Percentiles rank a stretch among this genome's conserved stretches.
These are phyloP conservation scores for Phoxinus phoxinus DNA, from an alignment of 2,113 vertebrate genomes.

Conservation along the genomic window DNA sequence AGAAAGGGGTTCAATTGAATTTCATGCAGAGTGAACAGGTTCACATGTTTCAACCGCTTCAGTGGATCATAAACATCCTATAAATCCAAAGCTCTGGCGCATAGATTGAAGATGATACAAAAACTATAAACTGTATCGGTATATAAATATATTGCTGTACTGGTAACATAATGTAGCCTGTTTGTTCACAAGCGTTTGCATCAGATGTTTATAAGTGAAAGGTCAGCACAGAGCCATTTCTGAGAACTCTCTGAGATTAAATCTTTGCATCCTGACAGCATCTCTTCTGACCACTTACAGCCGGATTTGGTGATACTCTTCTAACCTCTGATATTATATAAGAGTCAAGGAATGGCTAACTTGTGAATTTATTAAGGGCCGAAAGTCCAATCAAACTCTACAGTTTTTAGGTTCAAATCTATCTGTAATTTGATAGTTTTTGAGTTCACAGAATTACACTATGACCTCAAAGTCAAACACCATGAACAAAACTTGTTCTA, in stretches of 20 bases:
- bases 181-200: constrained; percentile 10
- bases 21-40: constrained; percentile 18
- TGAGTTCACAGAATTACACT: not conserved
- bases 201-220: not conserved
- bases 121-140: not conserved
- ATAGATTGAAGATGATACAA: not conserved
- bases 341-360: constrained; percentile 13
- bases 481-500: too few relatives aligned
- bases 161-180: not conserved
- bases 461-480: not conserved
- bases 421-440: not conserved
- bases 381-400: not conserved
- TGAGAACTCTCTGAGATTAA: constrained; percentile 45
- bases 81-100: not conserved
- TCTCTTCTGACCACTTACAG: constrained; percentile 30
- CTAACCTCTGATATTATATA: constrained; percentile 2
- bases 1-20: constrained; percentile 25
- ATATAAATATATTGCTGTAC: too few relatives aligned
- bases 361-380: not conserved
- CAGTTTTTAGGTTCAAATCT: not conserved
- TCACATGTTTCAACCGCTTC: constrained; percentile 9
- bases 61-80: not conserved
- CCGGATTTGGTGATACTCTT: not conserved
- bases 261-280: constrained; percentile 36
- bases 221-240: constrained; percentile 10